Percentiles rank a stretch among this genome's conserved stretches.
phyloP scores from a whole-genome alignment of 2,888 invertebrate genomes.

The Folsomia candida region DNA sequence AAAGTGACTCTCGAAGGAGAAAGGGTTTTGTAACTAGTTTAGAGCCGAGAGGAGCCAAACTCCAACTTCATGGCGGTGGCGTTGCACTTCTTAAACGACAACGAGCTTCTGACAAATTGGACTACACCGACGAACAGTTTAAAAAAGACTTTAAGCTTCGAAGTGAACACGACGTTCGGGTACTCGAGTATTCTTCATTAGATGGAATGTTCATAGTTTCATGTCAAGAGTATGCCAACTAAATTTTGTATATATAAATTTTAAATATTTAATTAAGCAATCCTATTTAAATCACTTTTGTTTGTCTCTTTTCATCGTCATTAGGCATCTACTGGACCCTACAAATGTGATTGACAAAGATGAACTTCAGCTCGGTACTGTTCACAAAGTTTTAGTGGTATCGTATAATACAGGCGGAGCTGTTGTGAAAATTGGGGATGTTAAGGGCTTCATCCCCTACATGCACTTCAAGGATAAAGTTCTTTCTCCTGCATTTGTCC shows the following conservation, averaged over 20 bases:
- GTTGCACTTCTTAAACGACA: background rate
- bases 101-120: background rate
- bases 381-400: background rate
- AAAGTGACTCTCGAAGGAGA: background rate
- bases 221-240: background rate
- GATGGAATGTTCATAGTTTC: background rate
- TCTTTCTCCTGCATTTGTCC: background rate
- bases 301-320: no score
- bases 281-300: no score
- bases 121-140: constrained; percentile 3
- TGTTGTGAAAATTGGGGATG: background rate
- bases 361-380: background rate
- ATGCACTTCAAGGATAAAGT: background rate
- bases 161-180: background rate
- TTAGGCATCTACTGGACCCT: background rate
- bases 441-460: background rate
- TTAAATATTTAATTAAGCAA: no score
- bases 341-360: background rate
- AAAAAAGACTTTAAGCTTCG: constrained; percentile 1
- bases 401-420: background rate
- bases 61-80: background rate
- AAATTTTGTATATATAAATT: background rate
- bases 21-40: background rate
- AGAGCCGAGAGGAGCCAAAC: background rate
- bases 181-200: background rate